Base-by-base conservation (phyloP, 2,113 vertebrate genomes). In the Sinosuthora webbiana region DNA sequence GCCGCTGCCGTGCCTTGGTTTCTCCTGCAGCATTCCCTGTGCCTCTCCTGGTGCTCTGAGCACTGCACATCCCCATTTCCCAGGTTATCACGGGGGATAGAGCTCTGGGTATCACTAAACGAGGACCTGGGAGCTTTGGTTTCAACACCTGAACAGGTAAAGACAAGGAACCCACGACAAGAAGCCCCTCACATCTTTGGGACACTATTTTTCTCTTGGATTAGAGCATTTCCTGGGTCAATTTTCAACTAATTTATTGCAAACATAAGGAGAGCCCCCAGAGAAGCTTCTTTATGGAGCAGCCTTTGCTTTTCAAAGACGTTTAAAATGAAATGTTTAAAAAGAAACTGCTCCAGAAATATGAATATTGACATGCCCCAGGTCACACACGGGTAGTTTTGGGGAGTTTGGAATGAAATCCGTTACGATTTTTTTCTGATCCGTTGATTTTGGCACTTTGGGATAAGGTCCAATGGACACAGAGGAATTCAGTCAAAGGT, bases 111-210 rank as follows among this genome's bases (percentile, higher is more conserved):
- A 0, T 35, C 13, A 4, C 13, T 35, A 9, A 68, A 11, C 5
- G 13, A 67, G 42, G 37, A 13, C 21, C 8, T 13, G 39, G 57
- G 52, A 19, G 23, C 37, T 64, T 18, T 37, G 44, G 4, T 5
- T n/a, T 6, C 33, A 45, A 1, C 55, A 39, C 39, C n/a, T 15
- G 39, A 27, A 12, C 28, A 63, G 41, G 33, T 11, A 18, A 6
- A 15, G 24, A 3, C 9, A 25, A 37, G 0, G 25, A 65, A 9
- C 6, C 22, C 41, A 0, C 1, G 13, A 1, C 3, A 41, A 42
- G 70, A 28, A 64, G 3, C 70, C 30, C 3, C 60, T 67, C 52
- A 21, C 53, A 15, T 39, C 35, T 64, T 52, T 8, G 22, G 18
- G 28, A 22, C 9, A 16, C 5, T 20, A 2, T 31, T 92, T 88